Percentiles rank a stretch among this genome's conserved stretches.
Conservation (phyloP, 2,888 invertebrate species). For the Dendrolimus pini region DNA sequence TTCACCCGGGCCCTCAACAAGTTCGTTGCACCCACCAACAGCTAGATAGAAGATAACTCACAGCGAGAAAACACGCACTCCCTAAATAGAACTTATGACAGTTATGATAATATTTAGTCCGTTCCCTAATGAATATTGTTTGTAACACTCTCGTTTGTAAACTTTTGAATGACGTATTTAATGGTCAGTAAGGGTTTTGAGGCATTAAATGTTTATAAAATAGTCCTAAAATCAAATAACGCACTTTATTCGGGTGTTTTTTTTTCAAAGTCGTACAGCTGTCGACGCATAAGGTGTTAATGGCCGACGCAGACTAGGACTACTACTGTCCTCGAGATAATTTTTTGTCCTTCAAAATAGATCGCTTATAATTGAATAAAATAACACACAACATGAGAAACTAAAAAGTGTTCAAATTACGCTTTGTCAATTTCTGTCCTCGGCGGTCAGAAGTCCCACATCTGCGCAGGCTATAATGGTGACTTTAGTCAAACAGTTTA, state of each 20-base stretch:
- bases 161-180: constrained; percentile 2
- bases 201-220: constrained; percentile 2
- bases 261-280: no score
- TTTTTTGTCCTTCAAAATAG: no score
- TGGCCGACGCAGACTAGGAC: no score
- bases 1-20: constrained; percentile 37
- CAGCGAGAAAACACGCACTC: constrained; percentile 47
- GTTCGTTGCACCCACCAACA: constrained; percentile 38
- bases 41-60: constrained; percentile 37
- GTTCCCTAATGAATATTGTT: constrained; percentile 24
- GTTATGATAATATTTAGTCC: constrained; percentile 43
- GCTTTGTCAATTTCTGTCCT: no score
- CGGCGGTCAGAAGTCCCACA: no score
- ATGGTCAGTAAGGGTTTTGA: constrained; percentile 1
- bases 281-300: no score
- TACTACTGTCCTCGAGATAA: no score
- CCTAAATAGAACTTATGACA: constrained; percentile 30
- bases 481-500: no score
- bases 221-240: constrained; percentile 2
- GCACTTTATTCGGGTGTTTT: background rate
- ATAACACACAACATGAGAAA: no score
- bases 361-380: no score
- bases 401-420: no score
- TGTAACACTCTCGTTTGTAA: constrained; percentile 6
- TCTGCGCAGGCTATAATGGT: no score